phyloP scores from a whole-genome alignment of 2,888 invertebrate species.

The Empis livida region DNA sequence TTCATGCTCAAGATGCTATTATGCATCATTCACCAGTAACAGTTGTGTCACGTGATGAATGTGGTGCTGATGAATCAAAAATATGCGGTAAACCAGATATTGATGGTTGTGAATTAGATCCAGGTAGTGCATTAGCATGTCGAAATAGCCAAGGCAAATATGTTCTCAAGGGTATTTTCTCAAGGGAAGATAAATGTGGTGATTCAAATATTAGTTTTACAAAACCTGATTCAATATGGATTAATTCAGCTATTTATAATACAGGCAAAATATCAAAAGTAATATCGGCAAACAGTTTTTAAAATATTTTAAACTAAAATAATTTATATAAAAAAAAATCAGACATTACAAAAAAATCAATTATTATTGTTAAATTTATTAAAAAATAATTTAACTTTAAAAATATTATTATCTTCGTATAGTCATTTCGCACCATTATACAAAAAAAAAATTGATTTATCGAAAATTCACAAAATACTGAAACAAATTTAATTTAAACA shows the following conservation, averaged over 20 bases:
- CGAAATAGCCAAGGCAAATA: slow-evolving; percentile 53
- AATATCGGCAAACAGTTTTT: neutral
- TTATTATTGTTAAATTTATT: neutral
- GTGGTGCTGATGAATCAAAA: slow-evolving; percentile 23
- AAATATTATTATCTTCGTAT: neutral
- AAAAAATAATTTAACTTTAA: no score
- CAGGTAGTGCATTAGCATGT: slow-evolving; percentile 71
- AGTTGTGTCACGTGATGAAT: slow-evolving; percentile 43
- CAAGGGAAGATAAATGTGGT: slow-evolving; percentile 58
- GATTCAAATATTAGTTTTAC: slow-evolving; percentile 46
- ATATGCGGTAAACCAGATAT: slow-evolving; percentile 55
- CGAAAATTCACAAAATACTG: no score
- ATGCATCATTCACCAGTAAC: slow-evolving; percentile 62
- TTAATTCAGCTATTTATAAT: slow-evolving; percentile 20
- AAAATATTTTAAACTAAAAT: neutral
- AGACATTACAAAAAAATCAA: neutral
- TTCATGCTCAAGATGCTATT: slow-evolving; percentile 57
- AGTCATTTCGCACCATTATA: neutral
- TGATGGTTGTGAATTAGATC: slow-evolving; percentile 67
- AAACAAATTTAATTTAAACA: no score
- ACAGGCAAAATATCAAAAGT: neutral
- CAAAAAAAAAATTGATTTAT: no score
- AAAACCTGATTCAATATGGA: slow-evolving; percentile 48
- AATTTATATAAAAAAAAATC: neutral
- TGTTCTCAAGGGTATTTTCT: slow-evolving; percentile 60